These are phyloP conservation scores for Plebejus argus DNA, from an alignment of 2,888 invertebrate species.

Conservation along the genomic window DNA sequence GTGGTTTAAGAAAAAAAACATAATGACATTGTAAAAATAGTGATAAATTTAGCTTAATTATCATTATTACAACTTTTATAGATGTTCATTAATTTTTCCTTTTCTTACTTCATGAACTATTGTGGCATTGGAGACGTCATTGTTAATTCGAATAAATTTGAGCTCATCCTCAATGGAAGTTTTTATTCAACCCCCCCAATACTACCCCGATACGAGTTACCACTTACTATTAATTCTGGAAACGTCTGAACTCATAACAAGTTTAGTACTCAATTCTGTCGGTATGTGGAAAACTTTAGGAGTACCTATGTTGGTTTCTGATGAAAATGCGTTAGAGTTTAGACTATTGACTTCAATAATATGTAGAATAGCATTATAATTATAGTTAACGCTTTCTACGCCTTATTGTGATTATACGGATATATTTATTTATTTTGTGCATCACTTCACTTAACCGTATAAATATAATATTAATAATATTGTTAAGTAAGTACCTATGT, in stretches of 20 bases:
- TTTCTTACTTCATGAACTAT: slow-evolving; percentile 80
- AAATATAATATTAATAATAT: slow-evolving; percentile 33
- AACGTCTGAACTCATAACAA: slow-evolving; percentile 32
- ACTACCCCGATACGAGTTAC: slow-evolving; percentile 4
- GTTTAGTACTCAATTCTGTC: slow-evolving; percentile 36
- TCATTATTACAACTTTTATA: slow-evolving; percentile 81
- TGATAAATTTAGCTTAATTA: slow-evolving; percentile 80
- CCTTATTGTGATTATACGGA: slow-evolving; percentile 44
- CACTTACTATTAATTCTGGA: slow-evolving; percentile 22
- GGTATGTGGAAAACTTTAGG: slow-evolving; percentile 43
- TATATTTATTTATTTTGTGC: slow-evolving; percentile 48
- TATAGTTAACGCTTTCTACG: slow-evolving; percentile 34
- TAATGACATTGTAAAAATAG: slow-evolving; percentile 81
- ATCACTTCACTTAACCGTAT: slow-evolving; percentile 35
- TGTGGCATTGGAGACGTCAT: slow-evolving; percentile 80
- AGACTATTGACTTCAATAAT: background rate
- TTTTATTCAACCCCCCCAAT: slow-evolving; percentile 60
- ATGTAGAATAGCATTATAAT: too few species aligned
- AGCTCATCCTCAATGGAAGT: slow-evolving; percentile 77
- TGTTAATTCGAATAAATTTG: slow-evolving; percentile 81
- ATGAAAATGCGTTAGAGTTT: background rate
- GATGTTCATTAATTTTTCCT: slow-evolving; percentile 77
- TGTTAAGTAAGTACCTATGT: slow-evolving; percentile 58
- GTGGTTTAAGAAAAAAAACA: slow-evolving; percentile 77
- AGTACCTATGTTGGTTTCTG: background rate